Percentiles rank a stretch among this genome's conserved stretches.
phyloP scores from a whole-genome alignment of 2,888 invertebrate genomes.

The Zeuzera pyrina region DNA sequence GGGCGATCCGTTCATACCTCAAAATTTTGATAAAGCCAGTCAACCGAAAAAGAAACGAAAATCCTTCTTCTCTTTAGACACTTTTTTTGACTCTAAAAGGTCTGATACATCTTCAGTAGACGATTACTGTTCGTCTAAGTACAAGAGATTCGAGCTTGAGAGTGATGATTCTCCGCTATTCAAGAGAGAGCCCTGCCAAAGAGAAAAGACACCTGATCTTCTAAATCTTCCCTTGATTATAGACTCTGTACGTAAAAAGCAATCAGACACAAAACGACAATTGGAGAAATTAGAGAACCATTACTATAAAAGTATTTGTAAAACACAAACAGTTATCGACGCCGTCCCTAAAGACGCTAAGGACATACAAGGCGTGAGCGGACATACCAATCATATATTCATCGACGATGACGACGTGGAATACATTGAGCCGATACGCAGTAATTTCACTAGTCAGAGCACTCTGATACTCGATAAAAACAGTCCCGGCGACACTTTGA shows the following conservation, averaged over 20 bases:
- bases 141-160: constrained; percentile 65
- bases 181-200: constrained; percentile 35
- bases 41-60: constrained; percentile 65
- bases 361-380: constrained; percentile 53
- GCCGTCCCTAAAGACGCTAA: constrained; percentile 63
- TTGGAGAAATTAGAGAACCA: constrained; percentile 65
- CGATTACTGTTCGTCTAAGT: constrained; percentile 67
- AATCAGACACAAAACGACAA: constrained; percentile 57
- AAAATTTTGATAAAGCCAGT: constrained; percentile 51
- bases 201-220: constrained; percentile 59
- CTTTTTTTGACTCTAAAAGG: constrained; percentile 64
- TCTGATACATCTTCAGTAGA: constrained; percentile 66
- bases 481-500: constrained; percentile 29
- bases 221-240: constrained; percentile 60
- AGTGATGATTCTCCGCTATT: constrained; percentile 66
- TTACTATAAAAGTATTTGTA: constrained; percentile 57
- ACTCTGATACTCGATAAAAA: constrained; percentile 61
- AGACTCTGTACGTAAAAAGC: constrained; percentile 60
- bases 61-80: constrained; percentile 67
- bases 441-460: constrained; percentile 64
- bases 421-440: constrained; percentile 66
- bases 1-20: constrained; percentile 36
- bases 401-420: constrained; percentile 61
- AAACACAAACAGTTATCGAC: constrained; percentile 52
- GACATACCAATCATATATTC: constrained; percentile 48